Evolutionary conservation across 2,888 invertebrate species (phyloP).

Genomic region (Phlogophora meticulosa): DNA sequence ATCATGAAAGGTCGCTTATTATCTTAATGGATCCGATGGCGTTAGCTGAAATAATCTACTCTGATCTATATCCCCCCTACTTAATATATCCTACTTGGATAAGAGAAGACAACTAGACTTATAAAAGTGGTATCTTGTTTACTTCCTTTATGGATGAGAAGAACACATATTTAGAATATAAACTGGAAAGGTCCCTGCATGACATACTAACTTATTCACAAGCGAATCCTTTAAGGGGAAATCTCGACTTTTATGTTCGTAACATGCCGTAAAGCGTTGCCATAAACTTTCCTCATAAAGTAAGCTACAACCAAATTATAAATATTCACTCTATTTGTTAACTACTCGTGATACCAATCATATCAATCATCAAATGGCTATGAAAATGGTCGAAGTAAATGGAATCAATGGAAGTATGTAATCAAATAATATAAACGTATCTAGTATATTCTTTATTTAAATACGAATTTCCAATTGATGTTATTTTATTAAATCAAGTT

Average conservation of each 20-base stretch:
- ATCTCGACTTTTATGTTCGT: conserved; percentile 88
- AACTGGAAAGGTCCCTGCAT: conserved; percentile 61
- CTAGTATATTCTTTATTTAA: too few relatives aligned
- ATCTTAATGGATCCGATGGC: conserved; percentile 27
- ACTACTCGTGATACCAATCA: conserved; percentile 47
- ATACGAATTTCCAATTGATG: too few relatives aligned
- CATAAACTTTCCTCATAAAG: conserved; percentile 86
- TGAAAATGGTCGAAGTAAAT: conserved; percentile 23
- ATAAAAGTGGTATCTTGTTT: conserved; percentile 44
- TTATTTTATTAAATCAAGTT: too few relatives aligned
- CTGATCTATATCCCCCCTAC: neutral
- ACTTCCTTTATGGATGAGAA: conserved; percentile 35
- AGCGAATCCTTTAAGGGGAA: conserved; percentile 82
- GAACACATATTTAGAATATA: conserved; percentile 55
- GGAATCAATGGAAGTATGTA: conserved; percentile 11
- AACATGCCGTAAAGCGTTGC: conserved; percentile 86
- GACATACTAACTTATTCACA: conserved; percentile 86
- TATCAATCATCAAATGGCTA: conserved; percentile 30
- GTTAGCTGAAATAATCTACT: conserved; percentile 5
- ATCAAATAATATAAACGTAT: neutral
- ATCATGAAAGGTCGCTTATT: conserved; percentile 28
- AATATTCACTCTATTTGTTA: conserved; percentile 79
- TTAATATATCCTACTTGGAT: neutral
- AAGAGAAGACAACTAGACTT: conserved; percentile 1
- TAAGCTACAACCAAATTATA: conserved; percentile 85